Evolutionary conservation across 2,113 vertebrate genomes (phyloP).

Genomic region (Trogon melanurus): DNA sequence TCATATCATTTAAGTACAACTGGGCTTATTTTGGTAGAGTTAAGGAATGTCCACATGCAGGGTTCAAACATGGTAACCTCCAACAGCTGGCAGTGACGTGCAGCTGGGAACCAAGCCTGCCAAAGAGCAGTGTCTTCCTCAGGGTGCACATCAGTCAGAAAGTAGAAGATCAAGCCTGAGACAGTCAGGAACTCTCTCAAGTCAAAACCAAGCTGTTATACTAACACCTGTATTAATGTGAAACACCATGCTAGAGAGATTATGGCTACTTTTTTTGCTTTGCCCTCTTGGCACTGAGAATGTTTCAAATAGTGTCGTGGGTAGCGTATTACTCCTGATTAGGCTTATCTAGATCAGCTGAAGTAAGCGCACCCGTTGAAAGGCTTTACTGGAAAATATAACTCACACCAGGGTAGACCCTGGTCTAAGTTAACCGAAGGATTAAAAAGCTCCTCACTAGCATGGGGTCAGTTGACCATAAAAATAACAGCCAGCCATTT

Average conservation of each 20-base stretch:
- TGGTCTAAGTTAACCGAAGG: not conserved
- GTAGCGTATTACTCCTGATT: not conserved
- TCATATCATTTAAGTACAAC: not conserved
- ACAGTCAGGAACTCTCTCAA: constrained; percentile 17
- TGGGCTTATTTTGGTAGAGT: not conserved
- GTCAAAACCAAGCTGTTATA: not conserved
- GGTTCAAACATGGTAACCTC: not conserved
- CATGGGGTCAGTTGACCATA: not conserved
- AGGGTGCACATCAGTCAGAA: not conserved
- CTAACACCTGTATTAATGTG: constrained; percentile 3
- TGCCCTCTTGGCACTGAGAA: not conserved
- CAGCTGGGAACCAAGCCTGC: not conserved
- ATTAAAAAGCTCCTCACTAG: not conserved
- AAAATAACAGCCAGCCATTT: not conserved
- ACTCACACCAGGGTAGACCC: not conserved
- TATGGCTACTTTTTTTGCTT: not conserved
- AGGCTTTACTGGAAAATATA: not conserved
- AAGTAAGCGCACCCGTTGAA: not conserved
- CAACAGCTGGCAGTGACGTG: not conserved
- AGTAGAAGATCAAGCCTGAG: not conserved
- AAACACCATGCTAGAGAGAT: not conserved
- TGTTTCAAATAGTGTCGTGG: not conserved
- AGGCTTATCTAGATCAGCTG: not conserved
- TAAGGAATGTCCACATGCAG: not conserved
- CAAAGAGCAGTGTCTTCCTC: not conserved